phyloP scores from a whole-genome alignment of 2,888 invertebrate genomes.

The Drosophila subquinaria region DNA sequence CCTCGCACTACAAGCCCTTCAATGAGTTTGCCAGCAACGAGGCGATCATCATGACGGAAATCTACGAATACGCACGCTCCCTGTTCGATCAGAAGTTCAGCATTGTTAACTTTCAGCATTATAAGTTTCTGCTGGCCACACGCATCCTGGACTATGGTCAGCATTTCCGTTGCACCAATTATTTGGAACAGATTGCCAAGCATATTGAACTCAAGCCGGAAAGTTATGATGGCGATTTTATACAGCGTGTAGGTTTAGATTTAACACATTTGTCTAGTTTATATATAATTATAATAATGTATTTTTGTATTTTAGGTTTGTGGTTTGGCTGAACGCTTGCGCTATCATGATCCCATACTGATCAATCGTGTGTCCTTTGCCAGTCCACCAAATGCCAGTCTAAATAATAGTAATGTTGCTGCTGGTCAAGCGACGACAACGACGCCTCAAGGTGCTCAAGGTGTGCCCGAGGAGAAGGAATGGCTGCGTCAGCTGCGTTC shows the following conservation, averaged over 20 bases:
- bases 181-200: constrained; percentile 92
- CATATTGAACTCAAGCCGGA: constrained; percentile 86
- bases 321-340: constrained; percentile 88
- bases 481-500: constrained; percentile 84
- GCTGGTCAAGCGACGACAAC: constrained; percentile 26
- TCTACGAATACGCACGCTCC: constrained; percentile 96
- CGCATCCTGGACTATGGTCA: constrained; percentile 92
- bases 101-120: constrained; percentile 92
- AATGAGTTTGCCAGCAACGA: constrained; percentile 91
- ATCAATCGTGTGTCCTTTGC: constrained; percentile 73
- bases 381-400: constrained; percentile 58
- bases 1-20: constrained; percentile 89
- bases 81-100: constrained; percentile 91
- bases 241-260: constrained; percentile 51
- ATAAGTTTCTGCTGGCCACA: constrained; percentile 93
- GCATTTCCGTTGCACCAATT: constrained; percentile 88
- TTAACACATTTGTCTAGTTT: neutral
- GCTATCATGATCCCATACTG: constrained; percentile 89
- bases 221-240: constrained; percentile 61
- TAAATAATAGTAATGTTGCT: constrained; percentile 29
- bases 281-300: neutral
- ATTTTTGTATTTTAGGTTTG: constrained; percentile 81
- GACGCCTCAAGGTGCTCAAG: constrained; percentile 14
- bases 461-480: constrained; percentile 79
- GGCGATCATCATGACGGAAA: constrained; percentile 97